These are phyloP conservation scores for Papilio xuthus DNA, from an alignment of 1,140 invertebrate species.

Conservation along the genomic window DNA sequence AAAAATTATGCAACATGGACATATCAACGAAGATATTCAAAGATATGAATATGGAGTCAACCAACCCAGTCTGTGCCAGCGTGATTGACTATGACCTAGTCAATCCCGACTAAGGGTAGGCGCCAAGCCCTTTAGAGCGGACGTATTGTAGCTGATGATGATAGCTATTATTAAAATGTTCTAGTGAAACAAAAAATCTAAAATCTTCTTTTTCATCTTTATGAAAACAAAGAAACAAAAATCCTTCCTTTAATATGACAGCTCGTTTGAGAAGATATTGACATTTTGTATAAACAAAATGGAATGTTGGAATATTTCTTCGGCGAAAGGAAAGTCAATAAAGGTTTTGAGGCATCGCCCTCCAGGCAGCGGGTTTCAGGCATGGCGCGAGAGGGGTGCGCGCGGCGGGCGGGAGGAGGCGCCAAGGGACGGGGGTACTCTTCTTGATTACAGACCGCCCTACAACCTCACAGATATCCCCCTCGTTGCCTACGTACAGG, in stretches of 20 bases:
- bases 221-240: slow-evolving; percentile 15
- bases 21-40: too few relatives aligned
- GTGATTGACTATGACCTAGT: too few relatives aligned
- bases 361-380: slow-evolving; percentile 67
- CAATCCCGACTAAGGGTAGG: too few relatives aligned
- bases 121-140: too few relatives aligned
- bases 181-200: neutral
- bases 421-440: slow-evolving; percentile 79
- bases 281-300: slow-evolving; percentile 68
- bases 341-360: slow-evolving; percentile 77
- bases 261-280: slow-evolving; percentile 45
- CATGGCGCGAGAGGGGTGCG: slow-evolving; percentile 49
- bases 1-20: too few relatives aligned
- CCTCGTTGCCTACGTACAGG: slow-evolving; percentile 56
- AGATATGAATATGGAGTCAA: too few relatives aligned
- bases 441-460: slow-evolving; percentile 80
- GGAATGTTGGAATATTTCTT: slow-evolving; percentile 74
- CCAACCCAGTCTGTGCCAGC: too few relatives aligned
- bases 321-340: slow-evolving; percentile 75
- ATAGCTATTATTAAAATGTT: too few relatives aligned
- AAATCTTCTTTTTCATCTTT: too few relatives aligned
- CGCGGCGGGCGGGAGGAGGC: slow-evolving; percentile 45
- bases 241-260: slow-evolving; percentile 27
- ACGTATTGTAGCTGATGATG: too few relatives aligned
- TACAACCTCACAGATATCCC: slow-evolving; percentile 45